phyloP scores from a whole-genome alignment of 2,888 invertebrate genomes.

The Schizaphis graminum region DNA sequence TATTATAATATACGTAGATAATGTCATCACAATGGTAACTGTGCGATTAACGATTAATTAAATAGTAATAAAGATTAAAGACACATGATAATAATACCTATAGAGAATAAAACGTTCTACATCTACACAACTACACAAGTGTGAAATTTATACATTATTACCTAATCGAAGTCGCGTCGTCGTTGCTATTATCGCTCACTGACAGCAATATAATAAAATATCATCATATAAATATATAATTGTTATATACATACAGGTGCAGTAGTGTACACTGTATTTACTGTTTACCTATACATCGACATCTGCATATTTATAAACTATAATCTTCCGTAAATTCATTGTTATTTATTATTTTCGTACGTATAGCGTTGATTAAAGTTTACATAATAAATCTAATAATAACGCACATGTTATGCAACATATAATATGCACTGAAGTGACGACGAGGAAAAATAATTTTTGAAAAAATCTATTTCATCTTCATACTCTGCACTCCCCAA shows the following conservation, averaged over 20 bases:
- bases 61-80: not conserved
- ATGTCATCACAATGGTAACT: not conserved
- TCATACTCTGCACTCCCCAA: too few relatives aligned
- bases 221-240: too few relatives aligned
- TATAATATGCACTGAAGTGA: not conserved
- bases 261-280: not conserved
- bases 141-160: not conserved
- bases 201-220: not conserved
- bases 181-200: not conserved
- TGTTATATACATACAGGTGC: not conserved
- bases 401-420: not conserved
- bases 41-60: not conserved
- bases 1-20: too few relatives aligned
- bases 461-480: not conserved
- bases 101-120: not conserved
- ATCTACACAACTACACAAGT: not conserved
- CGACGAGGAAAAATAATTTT: not conserved
- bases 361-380: too few relatives aligned
- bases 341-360: too few relatives aligned
- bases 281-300: not conserved
- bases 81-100: not conserved
- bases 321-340: too few relatives aligned
- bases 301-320: not conserved
- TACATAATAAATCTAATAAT: not conserved
- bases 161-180: not conserved